Base-by-base conservation (phyloP, 2,888 invertebrate species). In the Caprella mutica region DNA sequence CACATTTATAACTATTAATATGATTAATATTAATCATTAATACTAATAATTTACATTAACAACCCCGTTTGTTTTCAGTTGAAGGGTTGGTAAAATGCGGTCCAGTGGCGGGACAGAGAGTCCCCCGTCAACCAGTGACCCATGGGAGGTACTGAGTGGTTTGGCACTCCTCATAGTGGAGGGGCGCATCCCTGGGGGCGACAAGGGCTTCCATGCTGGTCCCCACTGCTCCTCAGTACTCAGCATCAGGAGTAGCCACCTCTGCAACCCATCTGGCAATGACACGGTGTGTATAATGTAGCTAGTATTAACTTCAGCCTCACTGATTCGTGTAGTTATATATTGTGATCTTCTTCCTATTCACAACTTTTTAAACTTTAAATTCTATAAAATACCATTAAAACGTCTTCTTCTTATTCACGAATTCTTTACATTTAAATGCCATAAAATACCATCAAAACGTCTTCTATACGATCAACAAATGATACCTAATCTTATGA, bases 141-240 rank as follows among this genome's bases (percentile, higher is more conserved):
- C 81, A 53, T 75, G 78, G 65, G 76, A 75, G 62, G 68, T 76
- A 65, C 74, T 76, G 66, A 69, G 77, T 64, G 78, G 80, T 71
- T 72, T 82, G 67, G 81, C 81, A 55, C 74, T 80, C 65, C 75
- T 82, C 68, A 78, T 82, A 66, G 74, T 80, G 67, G 78, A 82
- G 69, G 78, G 81, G 46, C 72, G 82, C 40, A 76, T 77, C 65
- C 74, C 77, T 52, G 77, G 78, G 67, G 66, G 67, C 4, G 59
- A 65, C 43, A 52, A 56, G 44, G 66, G 60, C 17, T 61, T 61
- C 58, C 65, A 65, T 40, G 59, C 61, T 19, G 65, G 64, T 12
- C 61, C 66, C 38, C 65, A 65, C 58, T 60, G 65, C 43, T 29
- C 55, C 38, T n/a, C 48, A 27, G 30, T 30, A 27, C 30, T 48